Base-by-base conservation (phyloP, 2,113 vertebrate species). In the Aix galericulata region DNA sequence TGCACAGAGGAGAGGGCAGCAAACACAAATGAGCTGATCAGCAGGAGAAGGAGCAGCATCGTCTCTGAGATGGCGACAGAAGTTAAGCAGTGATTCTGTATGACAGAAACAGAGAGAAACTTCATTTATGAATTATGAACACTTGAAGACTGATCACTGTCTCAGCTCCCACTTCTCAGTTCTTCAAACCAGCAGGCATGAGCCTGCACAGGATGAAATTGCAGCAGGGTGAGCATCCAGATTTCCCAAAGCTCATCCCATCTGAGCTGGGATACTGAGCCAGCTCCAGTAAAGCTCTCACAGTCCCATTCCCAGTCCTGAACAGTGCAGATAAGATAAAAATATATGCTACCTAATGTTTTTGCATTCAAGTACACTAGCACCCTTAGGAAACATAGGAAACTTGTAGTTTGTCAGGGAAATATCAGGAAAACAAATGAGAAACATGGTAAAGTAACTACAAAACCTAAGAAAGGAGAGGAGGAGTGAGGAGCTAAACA, bases 181-280 rank as follows among this genome's bases (percentile, higher is more conserved):
- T 29, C 62, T 48, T 42, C 63, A 27, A 64, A 74, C 48, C 40
- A 58, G 16, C 27, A 82, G 71, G 58, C 44, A 60, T 5, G 71
- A 63, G 22, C 40, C 36, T 42, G 16, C 6, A 12, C 5, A 7
- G 11, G 40, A 17, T 44, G 46, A 69, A 31, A 29, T 34, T 0
- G 0, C 17, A n/a, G 17, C 59, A 17, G 44, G 52, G 26, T n/a
- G 81, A 44, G 20, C 62, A 58, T 13, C 55, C 40, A n/a, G 6
- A 14, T 23, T 63, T 36, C 27, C 55, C 52, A 59, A n/a, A 26
- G 46, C 40, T 78, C 27, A 4, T 23, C 76, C 71, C 32, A 59
- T 2, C 36, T 29, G 26, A 55, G 12, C 56, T 0, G 1, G 38
- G 75, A 53, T 2, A 3, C 29, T 22, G n/a, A 59, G 59, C 21